phyloP scores from a whole-genome alignment of 1,140 invertebrate genomes.

The Diprion similis region DNA sequence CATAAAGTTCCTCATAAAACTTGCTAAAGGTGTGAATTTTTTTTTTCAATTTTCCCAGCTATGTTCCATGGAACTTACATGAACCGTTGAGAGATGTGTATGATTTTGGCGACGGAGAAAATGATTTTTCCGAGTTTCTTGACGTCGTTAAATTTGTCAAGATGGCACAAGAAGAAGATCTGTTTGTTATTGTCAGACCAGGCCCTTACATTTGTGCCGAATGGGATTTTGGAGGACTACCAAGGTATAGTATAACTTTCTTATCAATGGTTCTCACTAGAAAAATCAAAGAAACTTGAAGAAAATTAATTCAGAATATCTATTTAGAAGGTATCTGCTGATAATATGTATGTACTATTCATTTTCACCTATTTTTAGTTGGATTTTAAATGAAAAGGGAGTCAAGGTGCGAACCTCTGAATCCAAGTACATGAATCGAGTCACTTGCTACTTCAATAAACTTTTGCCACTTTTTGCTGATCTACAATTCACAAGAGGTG shows the following conservation, averaged over 20 bases:
- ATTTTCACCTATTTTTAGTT: constrained; percentile 43
- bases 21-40: too few relatives aligned
- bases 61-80: constrained; percentile 89
- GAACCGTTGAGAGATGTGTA: constrained; percentile 74
- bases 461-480: constrained; percentile 60
- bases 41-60: constrained; percentile 58
- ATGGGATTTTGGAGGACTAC: constrained; percentile 67
- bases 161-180: constrained; percentile 54
- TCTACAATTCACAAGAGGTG: constrained; percentile 63
- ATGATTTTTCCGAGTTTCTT: constrained; percentile 69
- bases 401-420: constrained; percentile 63
- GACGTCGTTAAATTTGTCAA: constrained; percentile 53
- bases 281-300: too few relatives aligned
- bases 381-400: constrained; percentile 59
- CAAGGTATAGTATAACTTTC: constrained; percentile 30
- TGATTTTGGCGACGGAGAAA: constrained; percentile 74
- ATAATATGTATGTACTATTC: too few relatives aligned
- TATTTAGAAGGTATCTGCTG: too few relatives aligned
- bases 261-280: too few relatives aligned
- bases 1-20: constrained; percentile 59
- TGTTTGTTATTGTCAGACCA: constrained; percentile 56
- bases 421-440: constrained; percentile 56
- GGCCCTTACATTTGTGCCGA: constrained; percentile 67
- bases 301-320: too few relatives aligned
- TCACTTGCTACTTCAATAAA: constrained; percentile 59